Base-by-base conservation (phyloP, 35 echinoderm and acorn worm genomes). In the Ophiothrix spiculata region DNA sequence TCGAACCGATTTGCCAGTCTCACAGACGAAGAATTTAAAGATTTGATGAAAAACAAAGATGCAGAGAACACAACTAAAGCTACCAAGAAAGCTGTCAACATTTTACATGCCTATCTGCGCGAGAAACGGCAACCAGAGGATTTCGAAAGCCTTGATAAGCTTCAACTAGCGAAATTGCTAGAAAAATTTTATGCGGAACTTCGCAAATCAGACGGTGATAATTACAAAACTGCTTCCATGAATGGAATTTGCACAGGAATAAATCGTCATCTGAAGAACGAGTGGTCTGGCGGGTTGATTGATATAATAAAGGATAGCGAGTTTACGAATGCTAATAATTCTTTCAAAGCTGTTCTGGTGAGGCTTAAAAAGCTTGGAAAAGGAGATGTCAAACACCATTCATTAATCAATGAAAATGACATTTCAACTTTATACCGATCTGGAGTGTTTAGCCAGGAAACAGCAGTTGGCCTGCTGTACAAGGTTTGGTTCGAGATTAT, bases 221-320 rank as follows among this genome's bases (percentile, higher is more conserved):
- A 11, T 11, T 54, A 54, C 45, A 54, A 54, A 21, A 54, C 45
- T 54, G 45, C 8, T 21, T 54, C 45, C 8, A 54, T 54, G 45
- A 8, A 11, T 11, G 21, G 21, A 8, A 11, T 54, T 11, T 21
- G 45, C 21, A 21, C 45, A 11, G 45, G 77, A 11, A 46, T 54
- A 0, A 45, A 41, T n/a, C 39, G 80, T 32, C 41, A 46, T 56
- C 31, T 46, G 21, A 54, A 54, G 45, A 54, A 54, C 45, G 21
- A 54, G 8, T n/a, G n/a, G n/a, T n/a, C n/a, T n/a, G 45, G 45
- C 8, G 28, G 29, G 74, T 28, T 10, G 4, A 29, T 76, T 10
- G 74, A 76, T 28, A 76, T 76, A 13, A 76, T 76, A 76, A 76
- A 76, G 29, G 74, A 76, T 76, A 29, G 10, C 29, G 74, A 76